Percentiles rank a stretch among this genome's conserved stretches.
phyloP scores from a whole-genome alignment of 1,140 invertebrate species.

The Diorhabda elongata region DNA sequence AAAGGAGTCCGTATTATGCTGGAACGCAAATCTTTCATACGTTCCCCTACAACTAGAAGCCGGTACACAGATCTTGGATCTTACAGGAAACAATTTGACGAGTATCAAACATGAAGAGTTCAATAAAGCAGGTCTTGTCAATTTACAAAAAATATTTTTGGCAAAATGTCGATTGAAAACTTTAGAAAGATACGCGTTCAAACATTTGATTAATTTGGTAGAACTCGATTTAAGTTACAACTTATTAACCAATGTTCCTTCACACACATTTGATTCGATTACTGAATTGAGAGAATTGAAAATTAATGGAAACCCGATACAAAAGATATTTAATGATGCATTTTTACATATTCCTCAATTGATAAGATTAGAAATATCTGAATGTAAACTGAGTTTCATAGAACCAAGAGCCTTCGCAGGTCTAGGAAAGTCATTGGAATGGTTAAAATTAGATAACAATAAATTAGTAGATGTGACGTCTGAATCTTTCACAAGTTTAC shows the following conservation, averaged over 20 bases:
- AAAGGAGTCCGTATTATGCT: slow-evolving; percentile 76
- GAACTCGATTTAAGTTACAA: slow-evolving; percentile 77
- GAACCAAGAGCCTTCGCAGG: slow-evolving; percentile 68
- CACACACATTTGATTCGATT: slow-evolving; percentile 64
- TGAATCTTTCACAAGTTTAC: slow-evolving; percentile 60
- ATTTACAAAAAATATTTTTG: slow-evolving; percentile 74
- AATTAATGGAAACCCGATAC: slow-evolving; percentile 69
- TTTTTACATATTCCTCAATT: slow-evolving; percentile 65
- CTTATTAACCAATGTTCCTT: slow-evolving; percentile 61
- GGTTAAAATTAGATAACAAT: slow-evolving; percentile 73
- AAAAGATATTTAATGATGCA: slow-evolving; percentile 62
- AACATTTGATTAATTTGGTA: slow-evolving; percentile 67
- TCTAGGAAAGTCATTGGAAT: slow-evolving; percentile 65
- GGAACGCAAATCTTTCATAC: slow-evolving; percentile 63
- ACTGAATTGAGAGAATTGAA: slow-evolving; percentile 70
- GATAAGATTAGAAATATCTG: slow-evolving; percentile 67
- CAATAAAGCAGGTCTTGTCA: slow-evolving; percentile 64
- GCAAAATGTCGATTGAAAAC: slow-evolving; percentile 59
- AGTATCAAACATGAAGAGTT: slow-evolving; percentile 67
- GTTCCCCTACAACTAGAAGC: slow-evolving; percentile 66
- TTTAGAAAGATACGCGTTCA: slow-evolving; percentile 63
- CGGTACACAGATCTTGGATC: slow-evolving; percentile 73
- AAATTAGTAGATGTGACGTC: slow-evolving; percentile 61
- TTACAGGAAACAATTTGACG: slow-evolving; percentile 67
- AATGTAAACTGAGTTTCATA: slow-evolving; percentile 62